Conservation (phyloP, 1,140 invertebrate genomes). For the Parapsyche elsis region DNA sequence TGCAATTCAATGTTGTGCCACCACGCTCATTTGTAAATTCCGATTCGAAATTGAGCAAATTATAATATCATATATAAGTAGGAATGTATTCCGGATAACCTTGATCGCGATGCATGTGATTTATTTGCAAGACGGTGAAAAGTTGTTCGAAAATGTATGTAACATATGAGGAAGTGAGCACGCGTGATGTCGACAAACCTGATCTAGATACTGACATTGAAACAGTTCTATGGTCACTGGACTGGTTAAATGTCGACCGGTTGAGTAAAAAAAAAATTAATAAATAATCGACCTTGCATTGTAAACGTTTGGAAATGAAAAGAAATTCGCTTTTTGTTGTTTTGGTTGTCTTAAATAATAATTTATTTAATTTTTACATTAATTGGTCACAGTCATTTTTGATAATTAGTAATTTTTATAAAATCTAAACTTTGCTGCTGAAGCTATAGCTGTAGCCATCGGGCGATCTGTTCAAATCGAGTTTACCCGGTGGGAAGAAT, state of each 20-base stretch:
- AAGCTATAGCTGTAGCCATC: conserved; percentile 87
- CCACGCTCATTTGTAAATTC: too few species aligned
- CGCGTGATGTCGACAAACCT: not conserved
- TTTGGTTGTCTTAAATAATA: conserved; percentile 48
- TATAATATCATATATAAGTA: too few species aligned
- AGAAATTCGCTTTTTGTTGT: not conserved
- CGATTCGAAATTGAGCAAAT: too few species aligned
- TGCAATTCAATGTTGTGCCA: too few species aligned
- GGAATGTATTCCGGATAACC: too few species aligned
- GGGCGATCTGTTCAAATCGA: conserved; percentile 83
- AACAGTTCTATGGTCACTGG: conserved; percentile 23
- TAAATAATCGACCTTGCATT: not conserved
- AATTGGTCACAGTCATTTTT: conserved; percentile 41
- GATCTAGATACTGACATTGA: conserved; percentile 24
- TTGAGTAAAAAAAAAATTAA: not conserved
- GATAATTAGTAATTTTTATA: conserved; percentile 18
- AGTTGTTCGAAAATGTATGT: not conserved
- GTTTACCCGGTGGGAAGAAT: conserved; percentile 84
- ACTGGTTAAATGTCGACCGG: conserved; percentile 9
- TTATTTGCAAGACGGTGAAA: not conserved
- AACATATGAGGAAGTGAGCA: conserved; percentile 23
- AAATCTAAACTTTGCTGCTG: conserved; percentile 65
- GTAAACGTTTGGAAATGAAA: not conserved
- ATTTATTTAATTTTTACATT: conserved; percentile 50
- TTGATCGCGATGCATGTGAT: not conserved